phyloP scores from a whole-genome alignment of 1,140 invertebrate genomes.

The Drosophila orosa region DNA sequence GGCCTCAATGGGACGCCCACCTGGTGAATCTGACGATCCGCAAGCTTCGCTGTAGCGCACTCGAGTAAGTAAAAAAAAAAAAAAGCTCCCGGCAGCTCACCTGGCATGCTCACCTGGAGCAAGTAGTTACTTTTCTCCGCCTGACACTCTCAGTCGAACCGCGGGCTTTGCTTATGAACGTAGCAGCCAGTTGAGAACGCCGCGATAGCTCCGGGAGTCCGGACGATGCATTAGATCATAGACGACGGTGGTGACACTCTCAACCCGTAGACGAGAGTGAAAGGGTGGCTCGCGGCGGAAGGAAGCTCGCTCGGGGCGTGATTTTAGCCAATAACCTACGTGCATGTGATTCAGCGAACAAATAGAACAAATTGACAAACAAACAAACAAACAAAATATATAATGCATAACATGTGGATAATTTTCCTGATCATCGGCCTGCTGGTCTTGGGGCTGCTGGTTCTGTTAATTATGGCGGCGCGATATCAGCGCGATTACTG shows the following conservation, averaged over 20 bases:
- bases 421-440: conserved; percentile 68
- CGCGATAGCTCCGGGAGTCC: conserved; percentile 34
- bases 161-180: conserved; percentile 68
- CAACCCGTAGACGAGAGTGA: conserved; percentile 11
- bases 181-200: conserved; percentile 45
- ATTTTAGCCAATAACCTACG: conserved; percentile 7
- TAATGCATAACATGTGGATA: conserved; percentile 69
- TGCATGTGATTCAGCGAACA: conserved; percentile 27
- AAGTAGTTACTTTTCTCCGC: conserved; percentile 70
- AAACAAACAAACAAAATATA: neutral
- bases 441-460: conserved; percentile 59
- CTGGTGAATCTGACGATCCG: conserved; percentile 26
- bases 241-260: conserved; percentile 33
- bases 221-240: conserved; percentile 72
- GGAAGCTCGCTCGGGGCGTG: conserved; percentile 1
- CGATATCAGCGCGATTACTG: conserved; percentile 79
- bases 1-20: conserved; percentile 67
- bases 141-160: conserved; percentile 65
- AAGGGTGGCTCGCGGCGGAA: conserved; percentile 20
- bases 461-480: conserved; percentile 59
- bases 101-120: conserved; percentile 15
- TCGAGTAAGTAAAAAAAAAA: conserved; percentile 34
- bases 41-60: conserved; percentile 63
- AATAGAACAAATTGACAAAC: neutral
- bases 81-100: conserved; percentile 55